Conservation (phyloP, 2,797 vertebrate species). For the Clarias fuscus region DNA sequence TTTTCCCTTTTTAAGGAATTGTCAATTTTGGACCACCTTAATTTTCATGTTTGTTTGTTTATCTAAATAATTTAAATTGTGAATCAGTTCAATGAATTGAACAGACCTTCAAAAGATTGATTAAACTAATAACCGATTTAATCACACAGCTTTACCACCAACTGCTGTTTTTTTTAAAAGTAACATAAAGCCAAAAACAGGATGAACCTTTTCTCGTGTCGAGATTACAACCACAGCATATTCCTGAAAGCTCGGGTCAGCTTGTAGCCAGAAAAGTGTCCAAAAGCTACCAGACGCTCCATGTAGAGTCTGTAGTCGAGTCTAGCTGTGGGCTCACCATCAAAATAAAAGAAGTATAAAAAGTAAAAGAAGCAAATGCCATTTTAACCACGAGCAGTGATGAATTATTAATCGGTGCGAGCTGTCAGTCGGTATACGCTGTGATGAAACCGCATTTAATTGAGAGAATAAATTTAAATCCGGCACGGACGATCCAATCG, state of each 20-base stretch:
- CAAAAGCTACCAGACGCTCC: background rate
- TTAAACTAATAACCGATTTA: too few relatives aligned
- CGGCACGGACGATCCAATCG: background rate
- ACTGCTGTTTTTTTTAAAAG: background rate
- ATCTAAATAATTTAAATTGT: too few relatives aligned
- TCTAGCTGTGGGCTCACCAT: background rate
- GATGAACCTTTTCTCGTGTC: background rate
- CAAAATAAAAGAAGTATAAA: background rate
- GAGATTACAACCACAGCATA: background rate
- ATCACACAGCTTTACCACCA: too few relatives aligned
- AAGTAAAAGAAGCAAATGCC: too few relatives aligned
- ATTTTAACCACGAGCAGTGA: background rate
- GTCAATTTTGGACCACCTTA: too few relatives aligned
- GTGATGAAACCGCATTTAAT: background rate
- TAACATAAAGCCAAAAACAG: background rate
- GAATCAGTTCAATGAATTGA: too few relatives aligned
- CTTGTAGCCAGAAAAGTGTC: background rate
- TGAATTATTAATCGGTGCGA: background rate
- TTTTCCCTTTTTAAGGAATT: too few relatives aligned
- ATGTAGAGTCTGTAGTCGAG: background rate
- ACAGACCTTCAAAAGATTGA: too few relatives aligned
- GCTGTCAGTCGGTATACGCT: background rate
- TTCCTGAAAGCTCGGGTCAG: background rate
- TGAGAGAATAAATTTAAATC: background rate
- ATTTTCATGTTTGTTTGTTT: too few relatives aligned